Base-by-base conservation (phyloP, 1,140 invertebrate species). In the Trichomalopsis sarcophagae region DNA sequence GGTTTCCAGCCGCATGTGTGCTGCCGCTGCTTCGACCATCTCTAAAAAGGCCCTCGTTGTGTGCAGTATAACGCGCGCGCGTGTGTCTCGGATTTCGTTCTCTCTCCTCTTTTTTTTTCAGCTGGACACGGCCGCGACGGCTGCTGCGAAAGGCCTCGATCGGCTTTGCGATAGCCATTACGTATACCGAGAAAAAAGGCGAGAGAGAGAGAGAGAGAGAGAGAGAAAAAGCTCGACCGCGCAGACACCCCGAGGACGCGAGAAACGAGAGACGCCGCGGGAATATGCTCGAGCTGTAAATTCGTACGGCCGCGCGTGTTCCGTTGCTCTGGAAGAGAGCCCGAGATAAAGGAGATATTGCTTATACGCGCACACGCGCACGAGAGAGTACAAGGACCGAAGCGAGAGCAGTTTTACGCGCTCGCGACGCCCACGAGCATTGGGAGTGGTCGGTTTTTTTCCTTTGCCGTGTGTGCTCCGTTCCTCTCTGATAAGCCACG, bases 101-200 rank as follows among this genome's bases (percentile, higher is more conserved):
- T 44, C 33, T 44, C 17, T 79, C 44, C 27, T 36, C 44, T 30
- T 71, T 71, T 79, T 79, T 79, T 33, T 79, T 33, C 27, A 55
- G 23, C 44, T 69, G 68, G 81, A 82, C 81, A 74, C 30, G 81
- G 71, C 50, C 81, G 81, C 81, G 81, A 33, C 33, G 77, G 50
- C 77, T 27, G 68, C 9, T 7, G 74, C 82, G 40, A 77, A 83
- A 83, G 82, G 40, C 82, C 82, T 77, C 82, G 82, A 83, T 83
- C 82, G 55, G 9, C 73, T n/a, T 36, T 13, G 33, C 82, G 68
- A 81, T 82, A 73, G 71, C 47, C 71, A 47, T 62, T 76, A 82
- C 36, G 40, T 44, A 76, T 23, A 50, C 74, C 40, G 44, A 74
- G 73, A 74, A 74, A 74, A 74, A 74, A 36, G 33, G 6, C 30